phyloP scores from a whole-genome alignment of 2,888 invertebrate genomes.

The Cephonodes hylas region DNA sequence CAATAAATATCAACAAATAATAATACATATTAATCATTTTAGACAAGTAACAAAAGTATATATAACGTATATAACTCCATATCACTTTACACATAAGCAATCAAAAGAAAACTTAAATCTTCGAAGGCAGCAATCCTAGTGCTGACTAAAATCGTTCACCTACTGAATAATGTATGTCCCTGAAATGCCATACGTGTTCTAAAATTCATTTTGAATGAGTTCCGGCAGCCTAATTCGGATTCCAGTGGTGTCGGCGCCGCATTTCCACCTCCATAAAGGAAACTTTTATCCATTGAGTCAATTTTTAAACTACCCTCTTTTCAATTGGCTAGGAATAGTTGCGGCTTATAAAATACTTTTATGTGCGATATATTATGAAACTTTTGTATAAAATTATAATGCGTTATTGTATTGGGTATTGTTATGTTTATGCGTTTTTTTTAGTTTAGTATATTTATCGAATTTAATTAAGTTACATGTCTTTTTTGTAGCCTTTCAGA shows the following conservation, averaged over 20 bases:
- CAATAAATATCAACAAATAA: no score
- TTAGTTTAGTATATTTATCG: no score
- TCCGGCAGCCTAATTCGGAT: background rate
- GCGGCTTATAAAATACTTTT: background rate
- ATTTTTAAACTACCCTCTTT: constrained; percentile 7
- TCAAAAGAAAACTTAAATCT: no score
- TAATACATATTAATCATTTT: no score
- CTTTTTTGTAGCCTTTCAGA: no score
- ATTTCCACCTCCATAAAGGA: background rate
- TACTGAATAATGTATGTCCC: background rate
- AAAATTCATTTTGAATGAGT: constrained; percentile 2
- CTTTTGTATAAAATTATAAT: no score
- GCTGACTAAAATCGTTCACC: background rate
- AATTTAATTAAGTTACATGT: no score
- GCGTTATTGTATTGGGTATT: no score
- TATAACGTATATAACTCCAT: no score
- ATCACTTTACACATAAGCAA: no score
- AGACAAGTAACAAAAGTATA: no score
- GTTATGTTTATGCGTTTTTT: no score
- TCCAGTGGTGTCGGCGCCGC: background rate
- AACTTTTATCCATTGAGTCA: background rate
- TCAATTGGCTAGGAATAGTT: background rate
- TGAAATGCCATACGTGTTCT: background rate
- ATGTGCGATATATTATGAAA: background rate
- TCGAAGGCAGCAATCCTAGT: background rate